Percentiles rank a stretch among this genome's conserved stretches.
These are phyloP conservation scores for Antheraea mylitta DNA, from an alignment of 1,140 invertebrate species.

Conservation along the genomic window DNA sequence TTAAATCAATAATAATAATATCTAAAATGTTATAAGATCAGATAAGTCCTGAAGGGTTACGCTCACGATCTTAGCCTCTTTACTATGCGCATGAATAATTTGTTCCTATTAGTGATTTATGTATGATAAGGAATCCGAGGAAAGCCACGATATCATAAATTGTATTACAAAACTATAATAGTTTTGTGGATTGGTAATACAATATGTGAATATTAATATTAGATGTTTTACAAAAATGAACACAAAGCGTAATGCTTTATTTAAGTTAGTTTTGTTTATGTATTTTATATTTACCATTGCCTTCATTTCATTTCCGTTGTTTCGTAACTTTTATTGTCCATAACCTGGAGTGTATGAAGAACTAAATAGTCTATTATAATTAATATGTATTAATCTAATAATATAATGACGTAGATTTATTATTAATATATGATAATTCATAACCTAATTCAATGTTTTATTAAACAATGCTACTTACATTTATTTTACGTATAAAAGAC, in stretches of 20 bases:
- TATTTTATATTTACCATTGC: too few species aligned
- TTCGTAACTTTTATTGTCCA: too few species aligned
- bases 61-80: slow-evolving; percentile 60
- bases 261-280: not conserved
- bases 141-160: slow-evolving; percentile 54
- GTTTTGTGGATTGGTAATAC: not conserved
- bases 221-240: not conserved
- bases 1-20: slow-evolving; percentile 14
- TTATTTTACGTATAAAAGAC: not conserved
- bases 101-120: slow-evolving; percentile 71
- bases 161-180: slow-evolving; percentile 19
- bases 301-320: too few species aligned
- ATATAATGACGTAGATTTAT: too few species aligned
- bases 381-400: too few species aligned
- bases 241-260: not conserved
- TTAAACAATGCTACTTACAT: too few species aligned
- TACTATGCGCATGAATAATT: slow-evolving; percentile 78
- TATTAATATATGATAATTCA: too few species aligned
- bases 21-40: slow-evolving; percentile 26
- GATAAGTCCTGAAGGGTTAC: slow-evolving; percentile 51
- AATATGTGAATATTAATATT: not conserved
- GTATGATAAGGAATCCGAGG: slow-evolving; percentile 52
- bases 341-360: too few species aligned
- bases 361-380: too few species aligned
- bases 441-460: too few species aligned